Percentiles rank a stretch among this genome's conserved stretches.
Conservation (phyloP, 2,797 vertebrate species). For the Crypturellus tataupa region DNA sequence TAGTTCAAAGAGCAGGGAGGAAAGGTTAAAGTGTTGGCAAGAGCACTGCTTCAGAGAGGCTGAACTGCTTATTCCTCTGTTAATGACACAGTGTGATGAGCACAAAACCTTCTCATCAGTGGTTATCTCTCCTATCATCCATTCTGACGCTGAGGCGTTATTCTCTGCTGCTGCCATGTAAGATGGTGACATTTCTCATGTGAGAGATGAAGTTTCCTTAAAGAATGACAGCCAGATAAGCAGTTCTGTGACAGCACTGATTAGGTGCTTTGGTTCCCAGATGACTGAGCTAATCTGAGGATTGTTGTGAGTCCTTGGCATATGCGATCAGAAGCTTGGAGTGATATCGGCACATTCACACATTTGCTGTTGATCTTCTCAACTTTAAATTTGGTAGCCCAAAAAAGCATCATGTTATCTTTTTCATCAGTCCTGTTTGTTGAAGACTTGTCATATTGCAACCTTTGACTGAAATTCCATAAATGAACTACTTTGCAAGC, state of each 20-base stretch:
- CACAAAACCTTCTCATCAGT: background rate
- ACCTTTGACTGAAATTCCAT: background rate
- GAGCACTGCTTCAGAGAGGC: background rate
- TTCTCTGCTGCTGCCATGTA: background rate
- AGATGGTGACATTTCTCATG: background rate
- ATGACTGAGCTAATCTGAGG: background rate
- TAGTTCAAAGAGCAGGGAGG: background rate
- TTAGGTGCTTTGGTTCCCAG: background rate
- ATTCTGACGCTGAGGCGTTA: background rate
- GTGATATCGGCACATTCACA: background rate
- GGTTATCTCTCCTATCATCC: background rate
- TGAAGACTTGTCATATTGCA: background rate
- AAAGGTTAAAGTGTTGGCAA: background rate
- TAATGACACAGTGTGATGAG: background rate
- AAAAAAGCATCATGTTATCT: accelerated
- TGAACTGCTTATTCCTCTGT: background rate
- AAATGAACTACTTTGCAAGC: background rate
- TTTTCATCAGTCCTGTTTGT: background rate
- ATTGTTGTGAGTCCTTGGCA: background rate
- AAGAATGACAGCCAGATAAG: background rate
- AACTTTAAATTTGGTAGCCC: background rate
- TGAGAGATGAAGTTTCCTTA: background rate
- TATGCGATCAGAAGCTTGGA: background rate
- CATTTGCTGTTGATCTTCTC: background rate
- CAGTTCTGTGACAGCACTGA: background rate